Conservation (phyloP, 2,888 invertebrate genomes). For the Deroplatys truncata region DNA sequence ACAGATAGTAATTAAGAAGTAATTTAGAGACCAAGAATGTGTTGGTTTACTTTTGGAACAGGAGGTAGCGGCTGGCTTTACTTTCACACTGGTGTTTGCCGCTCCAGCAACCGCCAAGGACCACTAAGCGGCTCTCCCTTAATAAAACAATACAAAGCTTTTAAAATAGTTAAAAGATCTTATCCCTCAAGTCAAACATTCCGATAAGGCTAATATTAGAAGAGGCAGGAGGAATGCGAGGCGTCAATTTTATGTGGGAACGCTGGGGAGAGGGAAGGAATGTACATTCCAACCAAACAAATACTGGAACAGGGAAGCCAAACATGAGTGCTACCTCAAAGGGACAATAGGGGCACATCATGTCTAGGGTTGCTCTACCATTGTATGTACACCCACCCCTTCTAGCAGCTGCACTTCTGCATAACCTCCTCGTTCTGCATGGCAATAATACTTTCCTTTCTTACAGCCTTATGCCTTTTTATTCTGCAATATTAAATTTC, state of each 20-base stretch:
- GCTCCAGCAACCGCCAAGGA: neutral
- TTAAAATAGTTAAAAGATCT: conserved; percentile 2
- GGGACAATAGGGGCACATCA: no score
- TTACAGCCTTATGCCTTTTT: no score
- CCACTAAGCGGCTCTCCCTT: neutral
- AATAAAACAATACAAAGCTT: conserved; percentile 11
- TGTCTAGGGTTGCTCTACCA: no score
- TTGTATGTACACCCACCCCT: no score
- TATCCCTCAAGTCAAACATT: neutral
- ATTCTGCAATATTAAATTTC: no score
- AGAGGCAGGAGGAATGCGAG: neutral
- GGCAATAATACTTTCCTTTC: no score
- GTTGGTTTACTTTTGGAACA: neutral
- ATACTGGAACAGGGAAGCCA: neutral
- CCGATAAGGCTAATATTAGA: conserved; percentile 7
- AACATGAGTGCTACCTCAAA: no score
- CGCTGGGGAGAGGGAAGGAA: neutral
- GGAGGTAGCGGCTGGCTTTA: neutral
- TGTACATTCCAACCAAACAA: neutral
- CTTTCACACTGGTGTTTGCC: neutral
- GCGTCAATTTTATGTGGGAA: conserved; percentile 3
- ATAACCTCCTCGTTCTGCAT: no score
- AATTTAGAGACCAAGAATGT: no score
- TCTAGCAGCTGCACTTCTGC: no score
- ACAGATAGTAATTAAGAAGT: no score